A percentile compares a stretch with the other conserved stretches of the same genome.
These are phyloP conservation scores for Trichopria drosophilae DNA, from an alignment of 2,888 invertebrate species.

Conservation along the genomic window DNA sequence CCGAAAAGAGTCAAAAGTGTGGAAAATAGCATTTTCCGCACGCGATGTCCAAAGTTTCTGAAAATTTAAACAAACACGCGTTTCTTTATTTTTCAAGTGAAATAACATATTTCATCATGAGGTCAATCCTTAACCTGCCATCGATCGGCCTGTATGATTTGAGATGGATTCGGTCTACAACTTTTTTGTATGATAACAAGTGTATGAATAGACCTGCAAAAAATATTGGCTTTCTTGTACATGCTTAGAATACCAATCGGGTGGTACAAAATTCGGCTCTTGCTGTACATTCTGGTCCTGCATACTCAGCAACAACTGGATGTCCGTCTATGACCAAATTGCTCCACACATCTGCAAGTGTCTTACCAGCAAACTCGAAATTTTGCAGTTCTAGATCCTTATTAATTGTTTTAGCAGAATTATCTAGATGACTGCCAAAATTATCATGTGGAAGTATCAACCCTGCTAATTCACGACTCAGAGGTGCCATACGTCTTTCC, in stretches of 20 bases:
- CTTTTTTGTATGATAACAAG: too few species aligned
- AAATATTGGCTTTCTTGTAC: constrained; percentile 41
- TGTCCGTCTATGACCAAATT: constrained; percentile 42
- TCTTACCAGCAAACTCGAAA: constrained; percentile 7
- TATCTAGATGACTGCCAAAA: not conserved
- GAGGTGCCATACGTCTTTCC: constrained; percentile 48
- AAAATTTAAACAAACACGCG: too few species aligned
- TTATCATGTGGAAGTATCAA: constrained; percentile 44
- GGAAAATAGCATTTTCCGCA: too few species aligned
- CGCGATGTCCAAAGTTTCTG: too few species aligned
- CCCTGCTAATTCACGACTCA: constrained; percentile 44
- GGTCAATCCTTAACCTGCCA: too few species aligned
- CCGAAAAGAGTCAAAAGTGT: too few species aligned
- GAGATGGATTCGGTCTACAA: too few species aligned
- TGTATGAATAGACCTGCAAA: constrained; percentile 24
- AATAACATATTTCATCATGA: too few species aligned
- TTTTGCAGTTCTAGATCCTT: not conserved
- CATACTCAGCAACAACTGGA: constrained; percentile 30
- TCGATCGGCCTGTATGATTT: too few species aligned
- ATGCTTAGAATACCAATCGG: constrained; percentile 38
- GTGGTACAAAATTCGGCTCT: too few species aligned
- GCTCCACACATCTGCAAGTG: constrained; percentile 47
- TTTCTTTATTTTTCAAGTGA: too few species aligned
- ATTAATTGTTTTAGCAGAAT: not conserved
- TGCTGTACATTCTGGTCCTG: constrained; percentile 35